Percentiles rank a stretch among this genome's conserved stretches.
Conservation (phyloP, 2,888 invertebrate genomes). For the Hirtodrosophila alboralis region DNA sequence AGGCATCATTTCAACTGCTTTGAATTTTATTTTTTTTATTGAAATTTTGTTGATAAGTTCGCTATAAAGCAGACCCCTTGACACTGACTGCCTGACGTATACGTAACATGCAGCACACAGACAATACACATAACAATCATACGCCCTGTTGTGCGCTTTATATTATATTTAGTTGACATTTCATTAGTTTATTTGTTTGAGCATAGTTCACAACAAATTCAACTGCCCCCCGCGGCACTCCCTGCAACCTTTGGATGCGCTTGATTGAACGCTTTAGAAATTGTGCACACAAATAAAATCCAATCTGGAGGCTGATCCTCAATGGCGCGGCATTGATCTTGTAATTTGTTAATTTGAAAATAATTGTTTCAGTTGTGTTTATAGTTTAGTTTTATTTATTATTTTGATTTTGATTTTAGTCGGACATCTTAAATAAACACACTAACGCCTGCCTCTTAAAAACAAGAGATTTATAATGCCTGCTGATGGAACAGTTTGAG, state of each 20-base stretch:
- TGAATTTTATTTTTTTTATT: not conserved
- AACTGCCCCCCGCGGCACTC: slow-evolving; percentile 26
- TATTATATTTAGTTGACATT: not conserved
- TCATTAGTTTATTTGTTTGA: slow-evolving; percentile 9
- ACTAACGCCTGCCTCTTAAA: slow-evolving; percentile 25
- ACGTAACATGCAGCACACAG: slow-evolving; percentile 47
- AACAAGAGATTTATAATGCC: slow-evolving; percentile 31
- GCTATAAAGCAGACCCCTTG: slow-evolving; percentile 28
- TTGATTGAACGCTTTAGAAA: slow-evolving; percentile 64
- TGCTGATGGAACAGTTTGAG: slow-evolving; percentile 13
- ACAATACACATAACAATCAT: slow-evolving; percentile 54
- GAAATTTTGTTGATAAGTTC: not conserved
- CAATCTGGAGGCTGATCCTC: slow-evolving; percentile 27
- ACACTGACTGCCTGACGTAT: slow-evolving; percentile 65
- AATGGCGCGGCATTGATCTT: slow-evolving; percentile 74
- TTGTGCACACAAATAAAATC: slow-evolving; percentile 12
- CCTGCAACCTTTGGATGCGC: slow-evolving; percentile 61
- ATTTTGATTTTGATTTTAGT: slow-evolving; percentile 23
- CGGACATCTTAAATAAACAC: slow-evolving; percentile 57
- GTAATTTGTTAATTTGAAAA: slow-evolving; percentile 77
- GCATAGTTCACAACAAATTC: slow-evolving; percentile 41
- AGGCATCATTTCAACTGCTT: not conserved
- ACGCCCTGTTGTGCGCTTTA: slow-evolving; percentile 35
- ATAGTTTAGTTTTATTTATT: slow-evolving; percentile 62
- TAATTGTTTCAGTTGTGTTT: slow-evolving; percentile 55